A percentile compares a stretch with the other conserved stretches of the same genome.
phyloP scores from a whole-genome alignment of 1,140 invertebrate species.

The Hypothenemus hampei region DNA sequence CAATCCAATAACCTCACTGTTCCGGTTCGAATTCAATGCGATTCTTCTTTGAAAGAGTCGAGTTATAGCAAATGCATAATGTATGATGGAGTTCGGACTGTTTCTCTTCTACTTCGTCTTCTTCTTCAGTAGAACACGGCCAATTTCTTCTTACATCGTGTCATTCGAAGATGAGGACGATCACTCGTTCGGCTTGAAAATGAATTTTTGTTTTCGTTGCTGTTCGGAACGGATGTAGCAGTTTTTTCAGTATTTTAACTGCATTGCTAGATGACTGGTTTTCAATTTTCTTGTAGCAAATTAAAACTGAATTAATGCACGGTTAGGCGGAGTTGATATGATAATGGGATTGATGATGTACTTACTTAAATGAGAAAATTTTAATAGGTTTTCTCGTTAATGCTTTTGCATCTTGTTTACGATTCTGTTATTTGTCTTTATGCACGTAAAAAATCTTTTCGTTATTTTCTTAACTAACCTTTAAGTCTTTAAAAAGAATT shows the following conservation, averaged over 20 bases:
- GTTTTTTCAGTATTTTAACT: too few relatives aligned
- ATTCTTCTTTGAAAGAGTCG: conserved; percentile 35
- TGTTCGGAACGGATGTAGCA: too few relatives aligned
- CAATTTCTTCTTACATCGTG: not conserved
- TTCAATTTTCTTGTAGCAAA: conserved; percentile 2
- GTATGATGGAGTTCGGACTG: conserved; percentile 22
- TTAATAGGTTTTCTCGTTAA: conserved; percentile 8
- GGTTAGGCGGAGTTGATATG: conserved; percentile 5
- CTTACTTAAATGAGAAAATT: conserved; percentile 8
- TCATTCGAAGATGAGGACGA: too few relatives aligned
- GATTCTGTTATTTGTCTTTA: too few relatives aligned
- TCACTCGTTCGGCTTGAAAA: too few relatives aligned
- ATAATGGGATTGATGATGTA: conserved; percentile 3
- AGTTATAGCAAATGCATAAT: conserved; percentile 35
- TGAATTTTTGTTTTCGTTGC: too few relatives aligned
- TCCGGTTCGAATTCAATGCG: conserved; percentile 28
- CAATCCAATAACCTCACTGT: not conserved
- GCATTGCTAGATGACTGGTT: conserved; percentile 2
- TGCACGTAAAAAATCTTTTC: too few relatives aligned
- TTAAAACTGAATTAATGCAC: conserved; percentile 7
- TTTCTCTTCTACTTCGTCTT: not conserved
- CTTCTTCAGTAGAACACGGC: too few relatives aligned
- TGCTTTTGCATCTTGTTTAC: conserved; percentile 1
- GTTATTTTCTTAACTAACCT: too few relatives aligned
- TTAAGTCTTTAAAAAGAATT: too few relatives aligned